Evolutionary conservation across 2,888 invertebrate species (phyloP), one percentile per base, ranked within the genome.

Genomic region (Adelognathus sp.): DNA sequence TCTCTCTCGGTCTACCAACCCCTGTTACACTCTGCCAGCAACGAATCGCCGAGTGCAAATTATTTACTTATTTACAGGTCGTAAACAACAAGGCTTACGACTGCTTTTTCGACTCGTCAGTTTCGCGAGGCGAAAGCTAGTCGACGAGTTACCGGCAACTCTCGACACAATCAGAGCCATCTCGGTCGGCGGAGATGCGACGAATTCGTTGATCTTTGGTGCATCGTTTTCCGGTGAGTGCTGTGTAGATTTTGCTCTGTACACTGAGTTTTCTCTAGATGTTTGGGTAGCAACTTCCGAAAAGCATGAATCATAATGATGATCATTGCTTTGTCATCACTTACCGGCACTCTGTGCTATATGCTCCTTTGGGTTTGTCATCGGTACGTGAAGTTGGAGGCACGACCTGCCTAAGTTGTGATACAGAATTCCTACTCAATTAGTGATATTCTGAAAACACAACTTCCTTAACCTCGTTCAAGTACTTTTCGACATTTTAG

Each of bases 51-150:
- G 86, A 85, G 86, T 87, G 88, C 89, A 87, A 90, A 89, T 90
- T 88, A 90, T 90, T 90, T 88, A 90, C 90, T 90, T 89, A 90
- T 90, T 90, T 89, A 89, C 89, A 87, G 85, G 85, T 86, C 88
- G 87, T 88, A 89, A 89, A 88, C 88, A 87, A 82, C 82, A 83
- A 85, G 52, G 63, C 86, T 86, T 83, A 81, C 81, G 81, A 82
- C 82, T 81, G 78, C 81, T 77, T 74, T 72, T 63, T 33, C 36
- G 66, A 58, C 33, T 63, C 73, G 52, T 70, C 69, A 6, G 63
- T 69, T n/a, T 58, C 31, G 16, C 39, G 18, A n/a, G 39, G 24
- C 33, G 46, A 52, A 60, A 74, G 70, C 52, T 44, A 44, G 73
- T 78, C 77, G 18, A 39, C 16, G 31, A 27, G 58, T 52, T 69